Conservation (phyloP, 2,113 vertebrate genomes). For the Pantherophis guttatus region DNA sequence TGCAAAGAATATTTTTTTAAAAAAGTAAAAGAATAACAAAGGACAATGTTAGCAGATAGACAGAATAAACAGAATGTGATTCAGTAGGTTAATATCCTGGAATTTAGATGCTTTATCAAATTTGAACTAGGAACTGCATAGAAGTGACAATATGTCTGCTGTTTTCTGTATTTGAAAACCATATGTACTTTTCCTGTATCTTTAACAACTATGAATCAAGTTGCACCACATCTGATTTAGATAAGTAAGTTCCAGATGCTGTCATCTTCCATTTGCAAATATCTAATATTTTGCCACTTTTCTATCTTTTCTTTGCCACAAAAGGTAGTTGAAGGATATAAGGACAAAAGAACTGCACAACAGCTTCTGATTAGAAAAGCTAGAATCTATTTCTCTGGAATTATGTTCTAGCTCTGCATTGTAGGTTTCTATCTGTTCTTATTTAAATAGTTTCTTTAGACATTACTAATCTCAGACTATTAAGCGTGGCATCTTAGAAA, state of each 20-base stretch:
- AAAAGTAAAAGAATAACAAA: background rate
- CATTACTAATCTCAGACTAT: background rate
- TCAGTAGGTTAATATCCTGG: background rate
- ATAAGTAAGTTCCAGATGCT: background rate
- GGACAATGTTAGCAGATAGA: constrained; percentile 27
- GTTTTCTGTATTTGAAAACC: background rate
- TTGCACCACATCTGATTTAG: background rate
- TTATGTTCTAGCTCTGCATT: background rate
- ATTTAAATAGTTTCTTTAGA: background rate
- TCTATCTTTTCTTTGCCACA: background rate
- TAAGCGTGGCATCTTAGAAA: background rate
- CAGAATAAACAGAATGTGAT: constrained; percentile 5
- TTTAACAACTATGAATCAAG: background rate
- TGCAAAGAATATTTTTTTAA: background rate
- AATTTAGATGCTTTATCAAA: background rate
- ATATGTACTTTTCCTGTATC: background rate
- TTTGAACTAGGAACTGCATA: background rate
- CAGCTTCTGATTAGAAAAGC: background rate
- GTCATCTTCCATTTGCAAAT: background rate
- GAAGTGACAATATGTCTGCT: background rate
- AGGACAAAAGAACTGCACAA: background rate
- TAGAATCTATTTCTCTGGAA: background rate
- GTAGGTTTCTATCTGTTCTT: background rate
- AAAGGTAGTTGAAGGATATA: background rate
- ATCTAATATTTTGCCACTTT: background rate